Conservation (phyloP, 2,888 invertebrate species). For the Plagodis pulveraria region DNA sequence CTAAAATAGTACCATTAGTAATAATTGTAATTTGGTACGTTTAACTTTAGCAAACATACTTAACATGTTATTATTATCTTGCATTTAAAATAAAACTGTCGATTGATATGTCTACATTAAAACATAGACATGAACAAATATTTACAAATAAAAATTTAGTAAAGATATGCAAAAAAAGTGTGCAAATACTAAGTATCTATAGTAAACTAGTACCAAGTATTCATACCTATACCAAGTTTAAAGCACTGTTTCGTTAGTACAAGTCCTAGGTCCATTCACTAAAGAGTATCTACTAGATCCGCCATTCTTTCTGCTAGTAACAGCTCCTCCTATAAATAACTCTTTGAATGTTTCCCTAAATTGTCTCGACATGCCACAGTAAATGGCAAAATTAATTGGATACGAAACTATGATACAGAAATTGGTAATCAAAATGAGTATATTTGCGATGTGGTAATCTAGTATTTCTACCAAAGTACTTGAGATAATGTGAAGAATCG, state of each 20-base stretch:
- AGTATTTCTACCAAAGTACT: slow-evolving; percentile 89
- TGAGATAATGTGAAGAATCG: slow-evolving; percentile 92
- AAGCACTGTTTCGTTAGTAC: slow-evolving; percentile 93
- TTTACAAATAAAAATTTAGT: slow-evolving; percentile 24
- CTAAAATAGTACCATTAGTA: slow-evolving; percentile 15
- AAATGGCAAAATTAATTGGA: slow-evolving; percentile 97
- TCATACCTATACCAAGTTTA: slow-evolving; percentile 59
- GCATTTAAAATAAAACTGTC: neutral
- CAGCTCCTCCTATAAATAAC: slow-evolving; percentile 88
- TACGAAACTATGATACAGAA: slow-evolving; percentile 96
- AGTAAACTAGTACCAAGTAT: slow-evolving; percentile 36
- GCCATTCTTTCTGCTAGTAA: slow-evolving; percentile 86
- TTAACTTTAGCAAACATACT: slow-evolving; percentile 14
- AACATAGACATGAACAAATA: slow-evolving; percentile 42
- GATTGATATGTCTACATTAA: slow-evolving; percentile 53
- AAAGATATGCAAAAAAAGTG: slow-evolving; percentile 1
- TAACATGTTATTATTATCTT: neutral
- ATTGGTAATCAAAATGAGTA: slow-evolving; percentile 93
- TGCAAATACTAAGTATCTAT: slow-evolving; percentile 11
- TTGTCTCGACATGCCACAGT: slow-evolving; percentile 97
- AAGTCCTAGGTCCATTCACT: slow-evolving; percentile 92
- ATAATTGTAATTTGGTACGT: slow-evolving; percentile 10
- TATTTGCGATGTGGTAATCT: slow-evolving; percentile 91
- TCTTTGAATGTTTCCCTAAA: slow-evolving; percentile 97
- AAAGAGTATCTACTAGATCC: slow-evolving; percentile 91